Conservation (phyloP, 2,113 vertebrate genomes). For the Himantopus leucocephalus region DNA sequence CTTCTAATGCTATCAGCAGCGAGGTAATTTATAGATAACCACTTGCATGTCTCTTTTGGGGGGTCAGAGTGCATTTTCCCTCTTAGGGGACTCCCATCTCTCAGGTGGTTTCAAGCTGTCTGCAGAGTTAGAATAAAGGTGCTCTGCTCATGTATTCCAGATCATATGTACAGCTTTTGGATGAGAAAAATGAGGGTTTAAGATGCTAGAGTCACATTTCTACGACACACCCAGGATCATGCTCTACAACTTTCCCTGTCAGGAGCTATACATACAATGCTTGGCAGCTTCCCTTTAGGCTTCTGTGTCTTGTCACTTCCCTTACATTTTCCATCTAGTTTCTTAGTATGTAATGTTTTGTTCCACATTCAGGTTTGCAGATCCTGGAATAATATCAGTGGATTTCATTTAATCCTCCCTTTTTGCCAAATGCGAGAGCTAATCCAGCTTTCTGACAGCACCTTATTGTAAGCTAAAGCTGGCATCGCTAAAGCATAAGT, state of each 20-base stretch:
- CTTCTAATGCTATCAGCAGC: background rate
- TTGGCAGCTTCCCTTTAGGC: background rate
- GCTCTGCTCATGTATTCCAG: background rate
- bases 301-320: background rate
- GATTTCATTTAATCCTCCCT: conserved; percentile 3
- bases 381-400: background rate
- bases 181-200: background rate
- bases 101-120: background rate
- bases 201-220: background rate
- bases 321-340: background rate
- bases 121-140: background rate
- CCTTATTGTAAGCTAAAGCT: background rate
- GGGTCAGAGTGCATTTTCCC: background rate
- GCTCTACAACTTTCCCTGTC: background rate
- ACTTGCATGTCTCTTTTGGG: accelerated
- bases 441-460: background rate
- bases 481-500: background rate
- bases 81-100: background rate
- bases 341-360: background rate
- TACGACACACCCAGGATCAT: background rate
- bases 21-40: background rate
- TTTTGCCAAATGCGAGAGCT: background rate
- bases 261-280: background rate
- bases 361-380: background rate
- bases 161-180: background rate